A percentile compares a stretch with the other conserved stretches of the same genome.
phyloP scores from a whole-genome alignment of 2,888 invertebrate species.

The Flabesymbios commensalis region DNA sequence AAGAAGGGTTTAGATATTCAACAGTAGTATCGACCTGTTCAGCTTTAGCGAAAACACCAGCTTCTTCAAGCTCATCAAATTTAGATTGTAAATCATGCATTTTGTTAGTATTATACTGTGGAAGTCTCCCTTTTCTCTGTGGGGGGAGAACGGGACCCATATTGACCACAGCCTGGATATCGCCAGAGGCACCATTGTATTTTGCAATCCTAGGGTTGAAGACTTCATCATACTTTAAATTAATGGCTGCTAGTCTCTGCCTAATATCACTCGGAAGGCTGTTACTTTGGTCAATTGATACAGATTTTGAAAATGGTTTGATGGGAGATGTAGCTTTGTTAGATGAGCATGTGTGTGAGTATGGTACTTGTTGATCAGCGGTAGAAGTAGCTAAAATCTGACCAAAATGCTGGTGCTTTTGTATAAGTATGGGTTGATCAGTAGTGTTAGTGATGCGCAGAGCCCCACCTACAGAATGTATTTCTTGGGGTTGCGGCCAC shows the following conservation, averaged over 20 bases:
- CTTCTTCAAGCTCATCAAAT: constrained; percentile 10
- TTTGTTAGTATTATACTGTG: constrained; percentile 2
- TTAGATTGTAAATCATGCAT: neutral
- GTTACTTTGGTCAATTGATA: constrained; percentile 1
- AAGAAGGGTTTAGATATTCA: constrained; percentile 11
- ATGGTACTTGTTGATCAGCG: too few relatives aligned
- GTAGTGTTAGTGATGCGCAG: too few relatives aligned
- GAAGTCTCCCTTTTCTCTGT: constrained; percentile 9
- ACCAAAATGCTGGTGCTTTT: too few relatives aligned
- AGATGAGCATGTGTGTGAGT: too few relatives aligned
- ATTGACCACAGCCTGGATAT: constrained; percentile 6
- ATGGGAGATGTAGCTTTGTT: neutral
- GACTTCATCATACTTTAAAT: constrained; percentile 5
- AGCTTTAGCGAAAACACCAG: constrained; percentile 9
- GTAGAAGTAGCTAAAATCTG: too few relatives aligned
- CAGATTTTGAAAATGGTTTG: neutral
- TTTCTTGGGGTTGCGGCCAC: too few relatives aligned
- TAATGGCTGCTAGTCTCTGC: neutral
- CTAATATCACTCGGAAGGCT: neutral
- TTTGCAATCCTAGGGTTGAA: neutral
- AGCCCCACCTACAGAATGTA: too few relatives aligned
- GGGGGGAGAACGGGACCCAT: constrained; percentile 12
- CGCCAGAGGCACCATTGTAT: constrained; percentile 10
- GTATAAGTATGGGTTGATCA: too few relatives aligned
- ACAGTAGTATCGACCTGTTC: neutral